Evolutionary conservation across 2,113 vertebrate species (phyloP).

Genomic region (Phycodurus eques): DNA sequence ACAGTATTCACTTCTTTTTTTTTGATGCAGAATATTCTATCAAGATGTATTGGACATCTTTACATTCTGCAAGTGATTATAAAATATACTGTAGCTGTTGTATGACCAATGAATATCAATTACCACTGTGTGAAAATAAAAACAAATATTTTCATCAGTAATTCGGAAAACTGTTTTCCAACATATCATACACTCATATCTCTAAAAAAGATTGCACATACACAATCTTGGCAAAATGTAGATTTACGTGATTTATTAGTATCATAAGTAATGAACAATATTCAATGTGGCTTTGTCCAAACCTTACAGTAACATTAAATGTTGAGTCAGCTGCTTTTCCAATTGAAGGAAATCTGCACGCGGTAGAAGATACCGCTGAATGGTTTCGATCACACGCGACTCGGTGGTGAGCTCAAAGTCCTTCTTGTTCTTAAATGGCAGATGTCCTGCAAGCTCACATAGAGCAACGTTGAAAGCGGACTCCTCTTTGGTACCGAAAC

Average conservation of each 20-base stretch:
- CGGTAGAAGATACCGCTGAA: slow-evolving; percentile 74
- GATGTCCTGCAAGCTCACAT: slow-evolving; percentile 89
- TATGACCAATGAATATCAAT: neutral
- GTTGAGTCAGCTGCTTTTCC: slow-evolving; percentile 62
- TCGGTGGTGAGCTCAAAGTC: slow-evolving; percentile 78
- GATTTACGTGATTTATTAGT: neutral
- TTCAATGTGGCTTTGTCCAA: neutral
- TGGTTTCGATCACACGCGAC: slow-evolving; percentile 62
- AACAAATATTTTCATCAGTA: neutral
- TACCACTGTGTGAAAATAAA: neutral
- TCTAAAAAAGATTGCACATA: neutral
- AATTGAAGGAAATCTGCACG: slow-evolving; percentile 68
- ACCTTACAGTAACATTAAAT: slow-evolving; percentile 43
- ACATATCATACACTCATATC: neutral
- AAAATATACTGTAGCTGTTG: neutral
- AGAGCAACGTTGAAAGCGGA: slow-evolving; percentile 86
- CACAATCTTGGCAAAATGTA: neutral
- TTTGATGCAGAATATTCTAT: no score
- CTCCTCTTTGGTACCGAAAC: slow-evolving; percentile 81
- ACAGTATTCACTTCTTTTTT: no score
- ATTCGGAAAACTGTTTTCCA: neutral
- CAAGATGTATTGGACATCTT: no score
- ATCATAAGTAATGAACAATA: neutral
- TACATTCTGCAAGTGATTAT: neutral
- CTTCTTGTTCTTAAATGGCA: slow-evolving; percentile 77